phyloP scores from a whole-genome alignment of 1,140 invertebrate species.

The Drosophila suzukii region DNA sequence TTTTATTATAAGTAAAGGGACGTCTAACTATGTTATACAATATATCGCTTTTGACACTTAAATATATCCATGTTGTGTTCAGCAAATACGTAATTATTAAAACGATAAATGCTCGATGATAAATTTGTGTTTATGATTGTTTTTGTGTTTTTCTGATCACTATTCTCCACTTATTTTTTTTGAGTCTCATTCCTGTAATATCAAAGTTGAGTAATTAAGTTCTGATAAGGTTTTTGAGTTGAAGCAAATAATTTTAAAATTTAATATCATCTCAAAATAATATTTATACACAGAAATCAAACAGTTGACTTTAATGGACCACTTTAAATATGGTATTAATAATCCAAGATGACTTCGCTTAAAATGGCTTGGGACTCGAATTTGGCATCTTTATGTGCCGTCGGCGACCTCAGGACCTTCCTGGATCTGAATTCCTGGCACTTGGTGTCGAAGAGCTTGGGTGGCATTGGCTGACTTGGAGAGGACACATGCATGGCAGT shows the following conservation, averaged over 20 bases:
- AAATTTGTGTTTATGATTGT: background rate
- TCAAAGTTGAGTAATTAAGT: no score
- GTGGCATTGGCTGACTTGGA: constrained; percentile 33
- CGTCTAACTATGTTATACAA: constrained; percentile 5
- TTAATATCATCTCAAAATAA: background rate
- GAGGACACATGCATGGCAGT: constrained; percentile 44
- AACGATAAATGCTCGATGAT: background rate
- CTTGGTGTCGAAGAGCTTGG: constrained; percentile 48
- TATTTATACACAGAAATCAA: background rate
- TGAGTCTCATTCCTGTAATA: no score
- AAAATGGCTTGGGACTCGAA: constrained; percentile 12
- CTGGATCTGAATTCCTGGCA: constrained; percentile 38
- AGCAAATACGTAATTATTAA: constrained; percentile 28
- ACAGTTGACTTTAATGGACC: background rate
- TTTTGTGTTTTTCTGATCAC: background rate
- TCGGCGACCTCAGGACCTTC: constrained; percentile 28
- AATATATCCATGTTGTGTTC: constrained; percentile 24
- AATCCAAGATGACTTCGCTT: background rate
- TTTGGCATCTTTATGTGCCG: constrained; percentile 26
- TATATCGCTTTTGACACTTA: constrained; percentile 7
- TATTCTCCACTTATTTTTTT: no score
- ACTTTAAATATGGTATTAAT: background rate
- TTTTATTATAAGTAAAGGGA: constrained; percentile 11
- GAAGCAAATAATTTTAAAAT: background rate
- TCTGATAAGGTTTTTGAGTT: no score